phyloP scores from a whole-genome alignment of 2,888 invertebrate species.

The Harpalus rubripes region DNA sequence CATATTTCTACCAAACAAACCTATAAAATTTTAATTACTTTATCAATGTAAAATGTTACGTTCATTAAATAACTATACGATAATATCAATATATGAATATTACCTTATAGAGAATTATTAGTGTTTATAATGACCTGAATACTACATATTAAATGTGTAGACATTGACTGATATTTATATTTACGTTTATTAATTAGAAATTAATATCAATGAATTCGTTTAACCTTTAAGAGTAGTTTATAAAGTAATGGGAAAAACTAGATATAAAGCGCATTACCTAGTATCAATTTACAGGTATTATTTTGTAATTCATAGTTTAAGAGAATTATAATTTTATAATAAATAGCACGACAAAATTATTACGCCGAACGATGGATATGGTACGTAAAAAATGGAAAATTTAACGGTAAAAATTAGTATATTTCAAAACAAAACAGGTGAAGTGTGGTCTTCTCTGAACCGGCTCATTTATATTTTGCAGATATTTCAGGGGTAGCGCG shows the following conservation, averaged over 20 bases:
- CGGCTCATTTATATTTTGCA: no score
- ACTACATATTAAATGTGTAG: neutral
- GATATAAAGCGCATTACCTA: neutral
- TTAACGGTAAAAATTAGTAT: no score
- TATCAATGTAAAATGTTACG: neutral
- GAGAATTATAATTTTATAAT: no score
- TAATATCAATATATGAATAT: neutral
- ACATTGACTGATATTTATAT: neutral
- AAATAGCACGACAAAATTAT: no score
- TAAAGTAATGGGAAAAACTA: neutral
- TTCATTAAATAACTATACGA: neutral
- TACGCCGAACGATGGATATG: no score
- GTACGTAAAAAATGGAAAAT: no score
- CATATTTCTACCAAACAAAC: no score
- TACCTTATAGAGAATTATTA: neutral
- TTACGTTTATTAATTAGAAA: conserved; percentile 1
- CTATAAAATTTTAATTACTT: neutral
- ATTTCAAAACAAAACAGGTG: no score
- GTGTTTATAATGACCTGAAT: neutral
- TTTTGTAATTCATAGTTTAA: no score
- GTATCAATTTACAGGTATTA: no score
- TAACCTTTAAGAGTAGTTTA: neutral
- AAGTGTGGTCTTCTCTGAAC: no score
- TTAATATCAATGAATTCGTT: neutral
- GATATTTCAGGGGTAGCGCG: no score